phyloP scores from a whole-genome alignment of 2,888 invertebrate species.

The Himalopsyche tibetana region DNA sequence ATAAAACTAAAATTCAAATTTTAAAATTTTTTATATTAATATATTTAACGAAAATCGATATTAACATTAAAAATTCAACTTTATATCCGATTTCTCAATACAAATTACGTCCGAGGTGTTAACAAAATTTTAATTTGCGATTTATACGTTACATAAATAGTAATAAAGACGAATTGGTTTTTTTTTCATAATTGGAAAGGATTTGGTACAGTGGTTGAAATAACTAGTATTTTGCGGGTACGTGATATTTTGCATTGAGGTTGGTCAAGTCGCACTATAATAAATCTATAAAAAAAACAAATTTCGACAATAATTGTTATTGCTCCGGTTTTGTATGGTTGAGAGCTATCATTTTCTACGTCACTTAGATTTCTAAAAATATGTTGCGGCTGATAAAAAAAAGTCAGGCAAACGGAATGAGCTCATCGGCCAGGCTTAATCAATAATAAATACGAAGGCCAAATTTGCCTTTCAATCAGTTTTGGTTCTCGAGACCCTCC shows the following conservation, averaged over 20 bases:
- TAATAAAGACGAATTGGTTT: too few relatives aligned
- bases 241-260: conserved; percentile 22
- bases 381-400: background rate
- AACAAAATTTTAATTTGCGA: too few relatives aligned
- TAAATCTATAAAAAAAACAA: background rate
- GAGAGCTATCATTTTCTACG: background rate
- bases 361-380: background rate
- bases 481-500: conserved; percentile 51
- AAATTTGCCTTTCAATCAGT: conserved; percentile 50
- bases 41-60: too few relatives aligned
- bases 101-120: too few relatives aligned
- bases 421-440: conserved; percentile 14
- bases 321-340: background rate
- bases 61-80: too few relatives aligned
- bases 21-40: too few relatives aligned
- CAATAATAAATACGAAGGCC: conserved; percentile 45
- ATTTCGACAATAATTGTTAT: background rate
- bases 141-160: too few relatives aligned
- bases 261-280: background rate
- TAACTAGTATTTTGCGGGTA: conserved; percentile 15
- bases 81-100: too few relatives aligned
- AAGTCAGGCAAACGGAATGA: conserved; percentile 10
- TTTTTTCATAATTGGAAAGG: conserved; percentile 13
- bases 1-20: too few relatives aligned
- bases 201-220: conserved; percentile 10